Percentiles rank a stretch among this genome's conserved stretches.
Conservation (phyloP, 2,888 invertebrate species). For the Oasisia sp. region DNA sequence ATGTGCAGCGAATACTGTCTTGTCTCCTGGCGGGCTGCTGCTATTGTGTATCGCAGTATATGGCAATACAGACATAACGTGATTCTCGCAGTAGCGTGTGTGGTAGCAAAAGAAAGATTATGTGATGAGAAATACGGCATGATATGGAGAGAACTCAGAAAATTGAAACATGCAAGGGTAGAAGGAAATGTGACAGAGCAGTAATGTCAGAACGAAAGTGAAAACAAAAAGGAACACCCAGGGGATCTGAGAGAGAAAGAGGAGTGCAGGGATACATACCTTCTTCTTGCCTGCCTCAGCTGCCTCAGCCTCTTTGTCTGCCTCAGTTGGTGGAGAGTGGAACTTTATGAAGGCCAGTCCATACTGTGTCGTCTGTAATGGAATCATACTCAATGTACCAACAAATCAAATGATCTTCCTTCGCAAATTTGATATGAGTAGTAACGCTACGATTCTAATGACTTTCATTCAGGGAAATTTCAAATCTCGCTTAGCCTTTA, state of each 20-base stretch:
- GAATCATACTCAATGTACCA: not conserved
- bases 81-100: too few relatives aligned
- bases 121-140: too few relatives aligned
- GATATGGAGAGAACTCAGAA: too few relatives aligned
- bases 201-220: too few relatives aligned
- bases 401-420: not conserved
- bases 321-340: conserved; percentile 49
- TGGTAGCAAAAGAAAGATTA: too few relatives aligned
- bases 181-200: too few relatives aligned
- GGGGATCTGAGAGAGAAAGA: too few relatives aligned
- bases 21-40: too few relatives aligned
- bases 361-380: conserved; percentile 73
- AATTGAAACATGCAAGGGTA: too few relatives aligned
- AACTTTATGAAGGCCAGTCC: conserved; percentile 85
- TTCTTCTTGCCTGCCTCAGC: not conserved
- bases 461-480: not conserved
- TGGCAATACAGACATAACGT: too few relatives aligned
- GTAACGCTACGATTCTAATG: not conserved
- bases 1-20: too few relatives aligned
- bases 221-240: not conserved
- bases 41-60: too few relatives aligned
- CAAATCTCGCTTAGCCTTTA: not conserved
- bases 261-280: not conserved
- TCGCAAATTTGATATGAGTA: not conserved
- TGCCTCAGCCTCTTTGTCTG: conserved; percentile 19